phyloP scores from a whole-genome alignment of 2,888 invertebrate species.

The Operophtera brumata region DNA sequence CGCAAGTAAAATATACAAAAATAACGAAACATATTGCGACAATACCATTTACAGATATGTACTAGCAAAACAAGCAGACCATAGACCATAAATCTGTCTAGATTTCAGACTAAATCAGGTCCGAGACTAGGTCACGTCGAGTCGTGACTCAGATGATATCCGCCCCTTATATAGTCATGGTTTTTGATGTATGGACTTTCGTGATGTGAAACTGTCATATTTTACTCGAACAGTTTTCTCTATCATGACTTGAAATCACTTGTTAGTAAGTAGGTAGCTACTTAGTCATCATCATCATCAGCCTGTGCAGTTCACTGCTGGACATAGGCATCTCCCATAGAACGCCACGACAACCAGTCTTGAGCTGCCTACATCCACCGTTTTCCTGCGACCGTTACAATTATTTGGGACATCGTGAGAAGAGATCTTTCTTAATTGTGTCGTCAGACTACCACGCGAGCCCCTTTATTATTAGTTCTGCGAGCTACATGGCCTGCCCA shows the following conservation, averaged over 20 bases:
- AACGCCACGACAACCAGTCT: too few relatives aligned
- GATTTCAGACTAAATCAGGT: conserved; percentile 26
- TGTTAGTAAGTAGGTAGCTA: too few relatives aligned
- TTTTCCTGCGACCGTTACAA: too few relatives aligned
- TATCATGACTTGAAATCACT: background rate
- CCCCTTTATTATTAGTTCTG: too few relatives aligned
- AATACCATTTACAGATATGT: conserved; percentile 1
- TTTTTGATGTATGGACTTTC: conserved; percentile 14
- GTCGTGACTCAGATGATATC: conserved; percentile 25
- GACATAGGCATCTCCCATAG: too few relatives aligned
- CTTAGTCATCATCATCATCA: too few relatives aligned
- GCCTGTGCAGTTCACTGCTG: too few relatives aligned
- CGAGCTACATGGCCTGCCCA: too few relatives aligned
- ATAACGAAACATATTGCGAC: background rate
- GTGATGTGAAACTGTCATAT: conserved; percentile 12
- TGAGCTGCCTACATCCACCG: too few relatives aligned
- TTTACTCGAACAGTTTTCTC: conserved; percentile 12
- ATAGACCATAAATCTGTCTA: conserved; percentile 30
- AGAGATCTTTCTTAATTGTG: too few relatives aligned
- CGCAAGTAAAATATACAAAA: background rate
- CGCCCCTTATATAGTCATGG: conserved; percentile 10
- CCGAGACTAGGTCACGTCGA: conserved; percentile 27
- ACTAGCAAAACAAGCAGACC: conserved; percentile 3
- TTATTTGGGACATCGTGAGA: too few relatives aligned
- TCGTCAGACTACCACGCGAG: too few relatives aligned